Evolutionary conservation across 1,140 invertebrate species (phyloP), one percentile per base, ranked within the genome.

Genomic region (Neuroterus valhalla): DNA sequence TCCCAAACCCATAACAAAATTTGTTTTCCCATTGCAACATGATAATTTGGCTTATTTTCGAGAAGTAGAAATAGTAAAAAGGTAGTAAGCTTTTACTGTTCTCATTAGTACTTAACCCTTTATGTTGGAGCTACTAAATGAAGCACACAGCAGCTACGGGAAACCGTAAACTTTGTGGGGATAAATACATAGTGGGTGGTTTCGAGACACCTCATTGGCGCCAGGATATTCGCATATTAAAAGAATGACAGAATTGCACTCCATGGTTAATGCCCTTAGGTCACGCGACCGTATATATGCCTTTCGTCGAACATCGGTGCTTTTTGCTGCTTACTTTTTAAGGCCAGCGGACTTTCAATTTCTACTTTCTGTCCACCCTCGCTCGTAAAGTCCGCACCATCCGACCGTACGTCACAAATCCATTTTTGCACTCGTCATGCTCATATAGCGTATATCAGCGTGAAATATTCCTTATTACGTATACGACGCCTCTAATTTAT

Each of bases 201-300:
- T 62, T 26, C 55, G 55, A 62, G 23, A 26, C 23, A 38, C 55
- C 55, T 23, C 52, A 62, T 62, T 62, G 55, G 55, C 55, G 55
- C 55, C 55, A 62, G 55, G 55, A 62, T 62, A 62, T 62, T 62
- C 55, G 55, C 55, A 62, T 62, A 62, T 62, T 62, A 62, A 62
- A 62, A 62, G 31, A 62, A 26, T 62, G 55, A 62, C 55, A 62
- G 55, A 62, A 62, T 26, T 62, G 55, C 21, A 26, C 14, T 48
- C 46, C 3, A 15, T 14, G 10, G 23, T 15, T 62, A 62, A 62
- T 62, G 55, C 55, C 31, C n/a, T 15, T 26, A 26, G 55, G 55
- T 62, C 55, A 62, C 55, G 55, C 55, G 55, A 62, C 55, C 55
- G 19, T 52, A 23, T 38, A 8, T 38, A 38, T 52, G 19, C 50